Base-by-base conservation (phyloP, 2,797 vertebrate species). In the Danio tinwini region DNA sequence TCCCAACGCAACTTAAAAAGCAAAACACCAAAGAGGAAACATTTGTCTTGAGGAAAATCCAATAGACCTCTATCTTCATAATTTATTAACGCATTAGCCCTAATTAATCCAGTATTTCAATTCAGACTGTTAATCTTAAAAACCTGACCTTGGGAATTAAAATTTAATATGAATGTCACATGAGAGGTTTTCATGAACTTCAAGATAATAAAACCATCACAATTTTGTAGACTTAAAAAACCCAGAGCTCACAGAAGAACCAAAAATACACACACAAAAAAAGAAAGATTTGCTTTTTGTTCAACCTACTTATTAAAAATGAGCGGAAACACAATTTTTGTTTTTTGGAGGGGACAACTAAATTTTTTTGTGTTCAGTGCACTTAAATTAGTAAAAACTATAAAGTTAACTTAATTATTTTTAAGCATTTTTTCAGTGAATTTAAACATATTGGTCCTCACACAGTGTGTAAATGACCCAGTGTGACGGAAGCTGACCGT, bases 71-170 rank as follows among this genome's bases (percentile, higher is more conserved):
- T 3, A 78, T 21, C 14, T 71, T 56, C 5, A 55, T 76, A 45
- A 82, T 76, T 64, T 77, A 83, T 61, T 44, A 47, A 2, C 56
- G 55, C 78, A 71, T 84, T 74, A 85, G 47, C 42, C 47, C 10
- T 62, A 80, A 84, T 76, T 71, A 82, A 77, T 73, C 17, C 47
- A 49, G 10, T 59, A 16, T 50, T 65, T 78, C 61, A 64, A 76
- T 63, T 61, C 40, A 52, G 37, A 37, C 68, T 50, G 70, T 74
- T 82, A 76, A 82, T 82, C 45, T 62, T 62, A 5, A 53, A 74
- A 61, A 77, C 5, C 14, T 77, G 83, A 86, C 81, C 81, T 83
- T 82, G 78, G 65, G 81, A 68, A 85, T 85, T 82, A 85, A 83
- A 80, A 74, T 83, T 82, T 73, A 81, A 69, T 81, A 42, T 56